These are phyloP conservation scores for Tigriopus japonicus DNA, from an alignment of 1,140 invertebrate genomes.

Conservation along the genomic window DNA sequence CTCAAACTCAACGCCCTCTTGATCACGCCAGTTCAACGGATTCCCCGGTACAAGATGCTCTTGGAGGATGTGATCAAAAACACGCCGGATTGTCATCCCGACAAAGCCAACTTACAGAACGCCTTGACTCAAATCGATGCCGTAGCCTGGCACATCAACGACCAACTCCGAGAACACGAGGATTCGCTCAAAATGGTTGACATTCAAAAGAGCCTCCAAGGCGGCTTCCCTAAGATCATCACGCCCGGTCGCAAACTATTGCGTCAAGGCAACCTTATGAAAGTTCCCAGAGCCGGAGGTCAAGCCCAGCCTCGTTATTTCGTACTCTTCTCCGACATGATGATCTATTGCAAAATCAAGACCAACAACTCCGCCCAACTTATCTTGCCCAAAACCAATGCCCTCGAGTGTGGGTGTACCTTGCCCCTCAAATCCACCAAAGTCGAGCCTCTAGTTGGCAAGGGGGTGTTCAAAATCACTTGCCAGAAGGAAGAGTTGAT, in stretches of 20 bases:
- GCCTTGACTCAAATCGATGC: conserved; percentile 43
- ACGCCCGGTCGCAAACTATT: conserved; percentile 44
- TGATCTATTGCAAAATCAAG: conserved; percentile 26
- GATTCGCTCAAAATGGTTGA: conserved; percentile 43
- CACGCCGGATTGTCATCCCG: conserved; percentile 36
- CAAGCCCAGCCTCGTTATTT: conserved; percentile 25
- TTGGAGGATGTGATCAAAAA: conserved; percentile 43
- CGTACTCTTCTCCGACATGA: conserved; percentile 28
- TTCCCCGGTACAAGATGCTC: conserved; percentile 50
- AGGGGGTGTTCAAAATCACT: conserved; percentile 21
- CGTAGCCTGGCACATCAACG: conserved; percentile 46
- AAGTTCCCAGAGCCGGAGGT: conserved; percentile 32
- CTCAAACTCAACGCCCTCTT: conserved; percentile 46
- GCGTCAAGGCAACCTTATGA: conserved; percentile 45
- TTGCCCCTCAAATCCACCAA: conserved; percentile 25
- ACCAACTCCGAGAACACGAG: conserved; percentile 46
- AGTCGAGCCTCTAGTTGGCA: conserved; percentile 24
- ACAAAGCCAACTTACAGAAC: conserved; percentile 29
- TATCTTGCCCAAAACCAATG: conserved; percentile 17
- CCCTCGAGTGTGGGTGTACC: conserved; percentile 26
- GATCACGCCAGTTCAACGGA: conserved; percentile 51
- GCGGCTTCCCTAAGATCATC: conserved; percentile 39
- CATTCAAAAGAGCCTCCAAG: conserved; percentile 39
- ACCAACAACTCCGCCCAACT: conserved; percentile 3
- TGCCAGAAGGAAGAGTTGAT: conserved; percentile 26